phyloP scores from a whole-genome alignment of 2,888 invertebrate genomes.

The Spialia ferax region DNA sequence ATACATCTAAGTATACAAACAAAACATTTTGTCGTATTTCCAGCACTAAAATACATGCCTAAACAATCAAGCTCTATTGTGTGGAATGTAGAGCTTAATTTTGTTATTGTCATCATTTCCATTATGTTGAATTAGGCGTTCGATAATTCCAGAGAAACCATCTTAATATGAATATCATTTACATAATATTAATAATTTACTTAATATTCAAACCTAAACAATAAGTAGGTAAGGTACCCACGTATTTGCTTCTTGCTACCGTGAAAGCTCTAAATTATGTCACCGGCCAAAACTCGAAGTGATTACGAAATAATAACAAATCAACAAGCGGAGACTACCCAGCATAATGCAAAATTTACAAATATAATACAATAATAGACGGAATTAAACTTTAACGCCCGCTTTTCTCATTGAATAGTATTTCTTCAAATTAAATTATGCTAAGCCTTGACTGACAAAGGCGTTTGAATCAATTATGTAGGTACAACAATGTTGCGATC shows the following conservation, averaged over 20 bases:
- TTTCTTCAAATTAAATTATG: slow-evolving; percentile 37
- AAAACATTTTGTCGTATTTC: no score
- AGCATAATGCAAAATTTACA: slow-evolving; percentile 26
- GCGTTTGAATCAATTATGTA: slow-evolving; percentile 32
- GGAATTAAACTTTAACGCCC: slow-evolving; percentile 7
- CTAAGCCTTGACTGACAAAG: slow-evolving; percentile 27
- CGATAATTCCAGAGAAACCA: no score
- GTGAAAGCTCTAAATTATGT: neutral
- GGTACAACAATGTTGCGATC: slow-evolving; percentile 30
- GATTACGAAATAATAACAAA: slow-evolving; percentile 6
- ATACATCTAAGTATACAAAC: no score
- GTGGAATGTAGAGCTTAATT: no score
- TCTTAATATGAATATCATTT: no score
- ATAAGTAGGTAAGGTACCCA: neutral
- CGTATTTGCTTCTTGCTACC: neutral
- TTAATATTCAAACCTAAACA: no score
- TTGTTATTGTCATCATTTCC: no score
- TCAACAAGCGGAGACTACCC: slow-evolving; percentile 10
- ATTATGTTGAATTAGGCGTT: no score
- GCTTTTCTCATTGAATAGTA: neutral
- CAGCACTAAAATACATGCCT: no score
- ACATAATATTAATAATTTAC: no score
- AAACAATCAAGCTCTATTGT: no score
- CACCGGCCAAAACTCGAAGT: neutral
- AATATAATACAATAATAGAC: slow-evolving; percentile 27